phyloP scores from a whole-genome alignment of 2,113 vertebrate genomes.

The Apodemus speciosus region DNA sequence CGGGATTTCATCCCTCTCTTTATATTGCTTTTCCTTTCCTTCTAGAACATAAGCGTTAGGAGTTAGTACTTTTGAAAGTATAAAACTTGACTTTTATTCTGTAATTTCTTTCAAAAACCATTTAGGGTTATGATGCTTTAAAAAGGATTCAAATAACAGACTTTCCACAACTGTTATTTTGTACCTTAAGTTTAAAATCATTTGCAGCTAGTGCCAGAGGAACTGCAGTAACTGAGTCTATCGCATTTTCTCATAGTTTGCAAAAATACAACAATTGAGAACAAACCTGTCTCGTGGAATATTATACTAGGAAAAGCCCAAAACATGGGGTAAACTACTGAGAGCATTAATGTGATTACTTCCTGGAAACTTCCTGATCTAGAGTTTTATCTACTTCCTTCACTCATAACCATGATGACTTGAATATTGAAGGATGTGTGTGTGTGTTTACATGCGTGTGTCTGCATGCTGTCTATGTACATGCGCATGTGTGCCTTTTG shows the following conservation, averaged over 20 bases:
- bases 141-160: neutral
- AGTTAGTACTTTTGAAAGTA: neutral
- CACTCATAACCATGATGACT: neutral
- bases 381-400: neutral
- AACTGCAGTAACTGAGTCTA: neutral
- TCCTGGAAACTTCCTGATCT: neutral
- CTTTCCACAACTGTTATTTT: constrained; percentile 46
- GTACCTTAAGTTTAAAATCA: constrained; percentile 27
- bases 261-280: neutral
- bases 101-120: constrained; percentile 38
- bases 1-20: constrained; percentile 19
- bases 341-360: neutral
- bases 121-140: neutral
- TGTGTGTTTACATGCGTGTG: neutral
- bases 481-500: neutral
- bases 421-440: neutral
- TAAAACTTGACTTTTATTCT: constrained; percentile 5
- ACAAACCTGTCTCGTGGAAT: neutral
- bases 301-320: neutral
- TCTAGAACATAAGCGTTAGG: constrained; percentile 18
- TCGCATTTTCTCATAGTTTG: neutral
- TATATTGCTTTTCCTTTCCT: constrained; percentile 46
- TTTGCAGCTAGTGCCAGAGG: neutral
- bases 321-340: neutral
- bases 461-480: neutral